Percentiles rank a stretch among this genome's conserved stretches.
Conservation (phyloP, 2,797 vertebrate genomes). For the Cuculus canorus region DNA sequence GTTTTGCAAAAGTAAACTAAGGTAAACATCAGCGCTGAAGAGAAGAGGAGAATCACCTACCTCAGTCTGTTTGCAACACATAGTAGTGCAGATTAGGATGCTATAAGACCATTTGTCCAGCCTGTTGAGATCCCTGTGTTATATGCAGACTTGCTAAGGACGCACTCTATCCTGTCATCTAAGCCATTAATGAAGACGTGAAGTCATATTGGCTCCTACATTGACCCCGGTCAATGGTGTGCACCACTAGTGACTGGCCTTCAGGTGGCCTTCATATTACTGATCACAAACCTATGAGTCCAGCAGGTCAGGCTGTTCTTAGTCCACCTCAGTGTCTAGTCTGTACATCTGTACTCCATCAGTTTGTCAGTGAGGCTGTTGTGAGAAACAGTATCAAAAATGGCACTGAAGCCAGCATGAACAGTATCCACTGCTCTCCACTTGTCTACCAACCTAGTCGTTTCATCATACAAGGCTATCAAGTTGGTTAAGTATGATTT, state of each 20-base stretch:
- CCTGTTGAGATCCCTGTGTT: neutral
- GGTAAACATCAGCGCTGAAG: neutral
- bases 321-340: neutral
- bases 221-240: neutral
- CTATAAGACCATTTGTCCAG: neutral
- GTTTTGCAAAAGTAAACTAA: too few species aligned
- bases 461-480: neutral
- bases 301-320: neutral
- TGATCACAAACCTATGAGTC: neutral
- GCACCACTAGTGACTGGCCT: neutral
- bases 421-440: neutral
- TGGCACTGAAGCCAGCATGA: neutral
- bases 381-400: neutral
- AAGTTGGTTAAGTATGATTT: neutral
- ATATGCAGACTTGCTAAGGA: neutral
- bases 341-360: neutral
- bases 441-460: neutral
- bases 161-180: neutral
- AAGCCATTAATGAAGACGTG: neutral
- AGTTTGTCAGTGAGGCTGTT: neutral
- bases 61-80: neutral
- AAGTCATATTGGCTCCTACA: neutral
- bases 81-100: neutral
- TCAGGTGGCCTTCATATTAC: neutral
- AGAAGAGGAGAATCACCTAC: neutral